phyloP scores from a whole-genome alignment of 2,888 invertebrate species.

The Stenurella melanura region DNA sequence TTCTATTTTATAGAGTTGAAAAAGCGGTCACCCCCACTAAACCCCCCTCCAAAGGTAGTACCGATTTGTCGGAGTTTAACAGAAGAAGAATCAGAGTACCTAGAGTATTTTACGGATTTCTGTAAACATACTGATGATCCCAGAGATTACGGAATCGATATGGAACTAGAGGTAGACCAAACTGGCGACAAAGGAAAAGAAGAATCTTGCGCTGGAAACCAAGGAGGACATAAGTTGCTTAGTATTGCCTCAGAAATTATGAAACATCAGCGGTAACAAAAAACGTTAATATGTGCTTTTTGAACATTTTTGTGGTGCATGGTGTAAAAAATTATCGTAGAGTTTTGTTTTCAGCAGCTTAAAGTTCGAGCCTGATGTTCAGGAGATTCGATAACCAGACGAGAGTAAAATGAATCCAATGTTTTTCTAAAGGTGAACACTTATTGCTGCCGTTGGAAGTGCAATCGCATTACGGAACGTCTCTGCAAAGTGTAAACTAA shows the following conservation, averaged over 20 bases:
- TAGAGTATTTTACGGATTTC: conserved; percentile 67
- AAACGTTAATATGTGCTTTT: background rate
- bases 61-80: conserved; percentile 63
- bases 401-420: no score
- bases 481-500: no score
- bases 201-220: no score
- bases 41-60: conserved; percentile 56
- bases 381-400: no score
- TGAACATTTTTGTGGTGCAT: no score
- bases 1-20: conserved; percentile 58
- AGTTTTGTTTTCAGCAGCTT: no score
- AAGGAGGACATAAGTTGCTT: background rate
- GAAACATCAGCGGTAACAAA: no score
- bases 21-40: conserved; percentile 66
- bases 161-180: background rate
- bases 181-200: background rate
- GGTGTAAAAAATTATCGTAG: no score
- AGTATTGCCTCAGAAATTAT: background rate
- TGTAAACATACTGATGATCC: conserved; percentile 63
- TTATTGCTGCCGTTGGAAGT: no score
- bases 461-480: no score
- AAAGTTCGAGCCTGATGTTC: no score
- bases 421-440: no score
- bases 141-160: conserved; percentile 61
- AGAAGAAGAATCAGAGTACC: conserved; percentile 63